Conservation (phyloP, 2,888 invertebrate species). For the Lycia hirtaria region DNA sequence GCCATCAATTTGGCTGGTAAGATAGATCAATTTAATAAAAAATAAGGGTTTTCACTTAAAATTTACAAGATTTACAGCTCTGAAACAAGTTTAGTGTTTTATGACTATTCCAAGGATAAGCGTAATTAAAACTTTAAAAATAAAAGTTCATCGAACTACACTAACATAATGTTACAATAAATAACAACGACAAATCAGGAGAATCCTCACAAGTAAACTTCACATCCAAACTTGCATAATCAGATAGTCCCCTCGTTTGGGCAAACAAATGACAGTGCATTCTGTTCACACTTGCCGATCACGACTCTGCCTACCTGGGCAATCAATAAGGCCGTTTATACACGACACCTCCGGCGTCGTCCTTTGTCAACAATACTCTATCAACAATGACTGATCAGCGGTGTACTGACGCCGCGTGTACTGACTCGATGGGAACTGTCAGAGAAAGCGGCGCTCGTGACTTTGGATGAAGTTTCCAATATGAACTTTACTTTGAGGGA, state of each 20-base stretch:
- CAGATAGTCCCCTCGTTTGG: conserved; percentile 1
- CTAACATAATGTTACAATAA: background rate
- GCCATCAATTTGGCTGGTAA: no score
- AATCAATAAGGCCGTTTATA: conserved; percentile 20
- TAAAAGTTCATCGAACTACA: conserved; percentile 2
- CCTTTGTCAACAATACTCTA: conserved; percentile 34
- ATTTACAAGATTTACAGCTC: no score
- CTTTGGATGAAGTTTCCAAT: conserved; percentile 12
- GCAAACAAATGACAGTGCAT: conserved; percentile 12
- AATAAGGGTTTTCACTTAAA: no score
- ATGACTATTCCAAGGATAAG: no score
- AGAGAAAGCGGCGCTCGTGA: conserved; percentile 52
- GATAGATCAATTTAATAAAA: no score
- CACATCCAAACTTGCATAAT: background rate
- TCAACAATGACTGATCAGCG: conserved; percentile 41
- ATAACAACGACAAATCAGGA: background rate
- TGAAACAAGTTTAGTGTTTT: no score
- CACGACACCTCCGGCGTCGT: conserved; percentile 25
- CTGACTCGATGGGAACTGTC: conserved; percentile 44
- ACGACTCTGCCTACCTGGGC: conserved; percentile 24
- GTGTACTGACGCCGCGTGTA: conserved; percentile 20
- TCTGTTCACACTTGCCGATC: conserved; percentile 19
- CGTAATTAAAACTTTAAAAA: no score
- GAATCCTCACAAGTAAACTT: background rate
- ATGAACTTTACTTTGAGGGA: conserved; percentile 11